These are phyloP conservation scores for Sicus ferrugineus DNA, from an alignment of 2,888 invertebrate genomes.

Conservation along the genomic window DNA sequence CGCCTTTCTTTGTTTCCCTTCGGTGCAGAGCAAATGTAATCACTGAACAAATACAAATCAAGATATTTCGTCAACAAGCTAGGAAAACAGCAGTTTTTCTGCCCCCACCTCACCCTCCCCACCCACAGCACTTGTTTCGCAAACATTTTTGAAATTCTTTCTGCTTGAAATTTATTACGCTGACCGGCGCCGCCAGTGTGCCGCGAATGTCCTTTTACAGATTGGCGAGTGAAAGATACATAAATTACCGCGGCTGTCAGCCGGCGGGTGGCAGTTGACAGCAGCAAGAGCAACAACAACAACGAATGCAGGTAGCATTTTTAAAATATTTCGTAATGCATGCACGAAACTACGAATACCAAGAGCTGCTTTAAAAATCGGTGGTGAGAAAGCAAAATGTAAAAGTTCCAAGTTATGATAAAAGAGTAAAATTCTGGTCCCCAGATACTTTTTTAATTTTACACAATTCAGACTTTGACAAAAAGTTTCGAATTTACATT, in stretches of 20 bases:
- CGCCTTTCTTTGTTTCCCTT: background rate
- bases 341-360: background rate
- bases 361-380: background rate
- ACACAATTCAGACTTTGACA: too few species aligned
- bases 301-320: slow-evolving; percentile 14
- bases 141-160: background rate
- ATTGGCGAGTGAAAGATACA: slow-evolving; percentile 35
- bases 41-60: slow-evolving; percentile 27
- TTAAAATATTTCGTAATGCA: too few species aligned
- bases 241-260: slow-evolving; percentile 59
- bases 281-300: slow-evolving; percentile 52
- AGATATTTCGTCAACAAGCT: slow-evolving; percentile 30
- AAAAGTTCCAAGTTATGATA: too few species aligned
- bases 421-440: too few species aligned
- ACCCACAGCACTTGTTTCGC: too few species aligned
- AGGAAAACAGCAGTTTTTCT: slow-evolving; percentile 6
- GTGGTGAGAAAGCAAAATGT: background rate
- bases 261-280: slow-evolving; percentile 55
- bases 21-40: background rate
- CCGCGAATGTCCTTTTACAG: background rate
- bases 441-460: too few species aligned
- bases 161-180: background rate
- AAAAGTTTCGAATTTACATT: too few species aligned
- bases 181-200: background rate
- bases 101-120: too few species aligned